These are phyloP conservation scores for Tragelaphus buxtoni DNA, from an alignment of 2,113 vertebrate genomes.

Conservation along the genomic window DNA sequence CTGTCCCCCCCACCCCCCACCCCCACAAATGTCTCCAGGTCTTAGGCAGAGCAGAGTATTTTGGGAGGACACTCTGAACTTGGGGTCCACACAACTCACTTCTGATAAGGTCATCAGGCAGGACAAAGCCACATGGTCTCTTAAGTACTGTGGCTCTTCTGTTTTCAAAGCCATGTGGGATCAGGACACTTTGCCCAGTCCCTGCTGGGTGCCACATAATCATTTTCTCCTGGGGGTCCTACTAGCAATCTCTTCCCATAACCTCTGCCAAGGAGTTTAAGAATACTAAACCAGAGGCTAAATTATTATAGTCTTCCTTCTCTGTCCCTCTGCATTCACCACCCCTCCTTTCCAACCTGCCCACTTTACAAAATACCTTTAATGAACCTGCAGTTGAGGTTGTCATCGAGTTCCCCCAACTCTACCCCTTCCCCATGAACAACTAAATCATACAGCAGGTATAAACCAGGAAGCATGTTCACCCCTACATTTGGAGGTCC, in stretches of 20 bases:
- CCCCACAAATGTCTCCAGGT: background rate
- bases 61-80: background rate
- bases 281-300: background rate
- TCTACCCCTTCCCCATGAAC: background rate
- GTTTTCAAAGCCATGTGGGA: background rate
- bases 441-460: background rate
- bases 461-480: background rate
- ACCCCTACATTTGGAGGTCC: background rate
- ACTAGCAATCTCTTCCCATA: background rate
- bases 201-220: background rate
- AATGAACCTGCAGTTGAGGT: background rate
- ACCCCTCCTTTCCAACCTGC: background rate
- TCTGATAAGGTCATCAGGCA: background rate
- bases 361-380: constrained; percentile 14
- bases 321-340: background rate
- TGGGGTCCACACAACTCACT: background rate
- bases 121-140: background rate
- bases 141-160: background rate
- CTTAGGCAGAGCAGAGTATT: constrained; percentile 1
- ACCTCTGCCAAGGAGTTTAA: background rate
- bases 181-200: background rate
- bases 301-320: constrained; percentile 6
- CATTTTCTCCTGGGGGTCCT: background rate
- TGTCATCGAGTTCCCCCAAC: background rate
- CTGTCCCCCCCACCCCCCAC: background rate